Conservation (phyloP, 2,113 vertebrate species). For the Mohoua ochrocephala region DNA sequence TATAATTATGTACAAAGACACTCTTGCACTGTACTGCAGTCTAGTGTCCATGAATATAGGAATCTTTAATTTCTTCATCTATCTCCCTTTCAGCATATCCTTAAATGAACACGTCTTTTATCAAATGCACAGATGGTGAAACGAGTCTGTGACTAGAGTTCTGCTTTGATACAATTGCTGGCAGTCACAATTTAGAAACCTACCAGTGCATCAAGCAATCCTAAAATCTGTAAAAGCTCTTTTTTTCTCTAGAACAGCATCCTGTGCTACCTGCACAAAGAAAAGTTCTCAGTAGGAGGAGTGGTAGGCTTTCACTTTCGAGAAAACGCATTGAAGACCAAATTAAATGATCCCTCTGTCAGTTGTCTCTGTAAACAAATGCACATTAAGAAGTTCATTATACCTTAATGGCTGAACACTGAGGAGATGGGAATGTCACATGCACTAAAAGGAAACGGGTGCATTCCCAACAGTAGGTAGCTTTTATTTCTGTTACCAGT, state of each 20-base stretch:
- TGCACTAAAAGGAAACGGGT: fast-evolving
- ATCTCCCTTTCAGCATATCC: conserved; percentile 23
- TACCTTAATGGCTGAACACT: neutral
- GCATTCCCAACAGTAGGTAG: neutral
- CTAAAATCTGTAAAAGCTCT: neutral
- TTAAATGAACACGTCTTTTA: conserved; percentile 46
- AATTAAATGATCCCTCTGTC: neutral
- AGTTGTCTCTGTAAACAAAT: neutral
- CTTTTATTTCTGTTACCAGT: neutral
- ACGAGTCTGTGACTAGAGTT: conserved; percentile 56
- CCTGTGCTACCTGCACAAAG: neutral
- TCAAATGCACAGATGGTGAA: conserved; percentile 55
- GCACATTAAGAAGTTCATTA: neutral
- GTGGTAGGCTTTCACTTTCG: neutral
- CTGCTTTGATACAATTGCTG: conserved; percentile 32
- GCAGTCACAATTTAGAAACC: conserved; percentile 29
- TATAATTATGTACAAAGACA: neutral
- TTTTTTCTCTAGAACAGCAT: neutral
- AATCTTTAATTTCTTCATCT: neutral
- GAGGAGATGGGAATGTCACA: neutral
- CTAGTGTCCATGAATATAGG: neutral
- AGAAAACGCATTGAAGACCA: neutral
- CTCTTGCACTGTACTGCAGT: neutral
- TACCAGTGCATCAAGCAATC: neutral
- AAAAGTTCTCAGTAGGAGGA: neutral